phyloP scores from a whole-genome alignment of 2,888 invertebrate species.

The Torymus aiolomorphi region DNA sequence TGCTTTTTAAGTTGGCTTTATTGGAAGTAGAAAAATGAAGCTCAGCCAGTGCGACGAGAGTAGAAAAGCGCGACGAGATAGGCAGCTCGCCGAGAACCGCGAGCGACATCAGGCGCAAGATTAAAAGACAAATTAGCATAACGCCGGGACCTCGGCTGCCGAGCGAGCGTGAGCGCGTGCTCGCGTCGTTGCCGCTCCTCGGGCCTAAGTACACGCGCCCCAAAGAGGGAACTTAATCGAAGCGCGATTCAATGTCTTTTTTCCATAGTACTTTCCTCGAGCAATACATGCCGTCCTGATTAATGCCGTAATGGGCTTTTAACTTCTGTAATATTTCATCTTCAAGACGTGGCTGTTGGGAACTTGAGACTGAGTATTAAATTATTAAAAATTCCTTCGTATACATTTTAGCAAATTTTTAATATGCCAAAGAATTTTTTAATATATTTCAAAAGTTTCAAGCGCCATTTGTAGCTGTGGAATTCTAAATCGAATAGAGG shows the following conservation, averaged over 20 bases:
- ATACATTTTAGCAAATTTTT: too few species aligned
- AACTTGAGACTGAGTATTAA: too few species aligned
- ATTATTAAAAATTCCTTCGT: too few species aligned
- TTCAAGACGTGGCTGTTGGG: not conserved
- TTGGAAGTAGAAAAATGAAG: slow-evolving; percentile 50
- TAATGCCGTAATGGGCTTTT: slow-evolving; percentile 31
- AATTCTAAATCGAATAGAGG: too few species aligned
- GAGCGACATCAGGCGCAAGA: slow-evolving; percentile 69
- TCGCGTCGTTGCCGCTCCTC: slow-evolving; percentile 3
- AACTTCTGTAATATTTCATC: slow-evolving; percentile 18
- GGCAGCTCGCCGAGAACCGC: slow-evolving; percentile 13
- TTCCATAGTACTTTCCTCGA: slow-evolving; percentile 20
- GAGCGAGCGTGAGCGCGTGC: slow-evolving; percentile 30
- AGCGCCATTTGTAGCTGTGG: too few species aligned
- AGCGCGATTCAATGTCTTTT: slow-evolving; percentile 7
- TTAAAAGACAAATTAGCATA: slow-evolving; percentile 74
- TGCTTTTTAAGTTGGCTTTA: slow-evolving; percentile 40
- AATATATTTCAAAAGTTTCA: too few species aligned
- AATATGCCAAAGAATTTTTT: too few species aligned
- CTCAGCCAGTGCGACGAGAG: slow-evolving; percentile 37
- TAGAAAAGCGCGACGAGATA: slow-evolving; percentile 45
- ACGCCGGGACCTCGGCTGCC: slow-evolving; percentile 57
- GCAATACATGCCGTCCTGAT: slow-evolving; percentile 16
- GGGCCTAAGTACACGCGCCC: not conserved
- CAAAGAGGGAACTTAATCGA: slow-evolving; percentile 31